Conservation (phyloP, 2,113 vertebrate species). For the Brevimyrus niger region DNA sequence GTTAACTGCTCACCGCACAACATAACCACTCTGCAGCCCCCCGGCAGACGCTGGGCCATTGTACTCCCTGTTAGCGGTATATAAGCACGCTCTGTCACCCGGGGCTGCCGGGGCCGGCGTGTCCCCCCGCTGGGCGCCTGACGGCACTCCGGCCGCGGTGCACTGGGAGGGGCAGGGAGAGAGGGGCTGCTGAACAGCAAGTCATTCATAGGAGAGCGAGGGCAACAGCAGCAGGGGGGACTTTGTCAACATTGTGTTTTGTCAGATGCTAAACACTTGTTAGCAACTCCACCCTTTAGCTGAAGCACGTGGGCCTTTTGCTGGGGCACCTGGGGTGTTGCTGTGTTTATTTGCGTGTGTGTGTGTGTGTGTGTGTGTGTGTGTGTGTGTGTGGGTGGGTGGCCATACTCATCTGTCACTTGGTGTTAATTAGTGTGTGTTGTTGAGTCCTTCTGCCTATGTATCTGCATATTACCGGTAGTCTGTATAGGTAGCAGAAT, state of each 20-base stretch:
- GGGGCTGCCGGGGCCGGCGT: background rate
- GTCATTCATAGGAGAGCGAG: background rate
- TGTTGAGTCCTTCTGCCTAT: background rate
- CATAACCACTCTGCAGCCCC: background rate
- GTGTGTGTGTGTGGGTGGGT: background rate
- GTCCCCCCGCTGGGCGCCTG: background rate
- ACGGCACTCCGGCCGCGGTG: background rate
- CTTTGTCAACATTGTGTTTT: background rate
- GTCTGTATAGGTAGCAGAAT: background rate
- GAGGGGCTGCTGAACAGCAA: background rate
- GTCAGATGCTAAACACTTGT: constrained; percentile 9
- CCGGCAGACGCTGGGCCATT: background rate
- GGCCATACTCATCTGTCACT: background rate
- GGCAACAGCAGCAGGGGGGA: background rate
- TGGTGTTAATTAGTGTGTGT: background rate
- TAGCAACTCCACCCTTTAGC: background rate
- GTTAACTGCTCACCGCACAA: background rate
- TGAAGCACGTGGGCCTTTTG: background rate
- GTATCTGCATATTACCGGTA: background rate
- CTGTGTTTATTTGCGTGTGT: background rate
- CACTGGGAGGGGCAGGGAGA: background rate
- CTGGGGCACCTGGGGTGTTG: background rate
- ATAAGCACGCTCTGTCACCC: background rate
- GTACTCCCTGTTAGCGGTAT: background rate
- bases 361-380: background rate